These are phyloP conservation scores for Byasa hedistus DNA, from an alignment of 2,888 invertebrate species.

Conservation along the genomic window DNA sequence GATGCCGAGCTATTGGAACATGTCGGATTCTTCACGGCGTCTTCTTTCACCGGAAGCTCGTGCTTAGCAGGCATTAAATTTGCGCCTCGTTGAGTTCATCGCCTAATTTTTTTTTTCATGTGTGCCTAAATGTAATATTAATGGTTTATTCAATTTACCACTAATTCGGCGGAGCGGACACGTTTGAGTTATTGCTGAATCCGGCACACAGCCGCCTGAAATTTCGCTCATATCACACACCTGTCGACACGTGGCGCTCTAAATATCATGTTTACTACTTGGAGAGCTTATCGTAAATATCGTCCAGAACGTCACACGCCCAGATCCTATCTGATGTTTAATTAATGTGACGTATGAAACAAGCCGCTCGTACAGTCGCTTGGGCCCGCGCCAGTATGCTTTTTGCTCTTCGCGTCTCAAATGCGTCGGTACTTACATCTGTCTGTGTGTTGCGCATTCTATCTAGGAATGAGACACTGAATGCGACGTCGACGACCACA, in stretches of 20 bases:
- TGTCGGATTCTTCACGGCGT: too few relatives aligned
- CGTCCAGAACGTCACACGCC: conserved; percentile 45
- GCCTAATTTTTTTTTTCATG: too few relatives aligned
- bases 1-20: too few relatives aligned
- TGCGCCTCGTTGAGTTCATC: too few relatives aligned
- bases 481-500: conserved; percentile 61
- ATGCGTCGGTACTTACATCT: conserved; percentile 41
- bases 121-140: background rate
- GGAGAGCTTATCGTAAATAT: conserved; percentile 51
- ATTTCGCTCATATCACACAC: conserved; percentile 38
- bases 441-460: conserved; percentile 50
- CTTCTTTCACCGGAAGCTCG: too few relatives aligned
- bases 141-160: conserved; percentile 2
- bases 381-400: conserved; percentile 68
- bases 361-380: conserved; percentile 62
- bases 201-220: conserved; percentile 24
- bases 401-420: conserved; percentile 61
- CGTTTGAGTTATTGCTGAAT: conserved; percentile 19
- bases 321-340: conserved; percentile 69
- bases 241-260: conserved; percentile 41
- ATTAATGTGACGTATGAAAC: conserved; percentile 73
- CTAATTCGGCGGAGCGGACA: conserved; percentile 2
- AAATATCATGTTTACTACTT: conserved; percentile 44
- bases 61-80: too few relatives aligned
- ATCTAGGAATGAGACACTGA: conserved; percentile 62